These are phyloP conservation scores for Watsonalla binaria DNA, from an alignment of 2,888 invertebrate genomes.

Conservation along the genomic window DNA sequence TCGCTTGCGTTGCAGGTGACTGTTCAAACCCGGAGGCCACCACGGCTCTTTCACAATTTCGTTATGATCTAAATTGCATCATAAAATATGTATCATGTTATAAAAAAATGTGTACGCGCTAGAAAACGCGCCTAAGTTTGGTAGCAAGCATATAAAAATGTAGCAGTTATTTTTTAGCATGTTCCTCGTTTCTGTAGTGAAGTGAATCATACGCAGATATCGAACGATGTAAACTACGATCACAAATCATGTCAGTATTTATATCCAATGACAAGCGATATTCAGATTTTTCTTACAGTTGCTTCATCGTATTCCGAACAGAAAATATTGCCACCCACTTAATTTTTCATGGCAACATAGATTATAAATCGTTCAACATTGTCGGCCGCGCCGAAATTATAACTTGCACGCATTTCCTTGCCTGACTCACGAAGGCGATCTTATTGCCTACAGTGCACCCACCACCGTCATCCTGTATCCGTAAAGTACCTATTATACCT, in stretches of 20 bases:
- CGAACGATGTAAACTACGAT: background rate
- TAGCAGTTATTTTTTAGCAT: no score
- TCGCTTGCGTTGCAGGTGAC: no score
- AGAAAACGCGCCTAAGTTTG: no score
- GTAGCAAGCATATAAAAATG: no score
- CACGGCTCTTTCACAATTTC: no score
- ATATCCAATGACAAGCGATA: background rate
- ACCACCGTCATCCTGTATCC: background rate
- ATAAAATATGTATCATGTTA: no score
- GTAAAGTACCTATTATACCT: background rate
- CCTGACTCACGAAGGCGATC: conserved; percentile 70
- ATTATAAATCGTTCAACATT: conserved; percentile 69
- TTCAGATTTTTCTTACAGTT: conserved; percentile 14
- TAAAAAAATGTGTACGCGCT: background rate
- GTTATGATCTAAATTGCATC: no score
- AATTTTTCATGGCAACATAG: conserved; percentile 35
- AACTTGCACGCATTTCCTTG: conserved; percentile 76
- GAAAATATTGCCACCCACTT: conserved; percentile 27
- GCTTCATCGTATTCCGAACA: conserved; percentile 16
- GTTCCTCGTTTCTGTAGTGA: no score
- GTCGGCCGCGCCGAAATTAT: conserved; percentile 71
- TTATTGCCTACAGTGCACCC: conserved; percentile 54
- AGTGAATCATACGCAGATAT: background rate
- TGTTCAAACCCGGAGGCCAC: no score
- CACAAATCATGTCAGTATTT: background rate